Evolutionary conservation across 2,113 vertebrate genomes (phyloP).

Genomic region (Heptranchias perlo): DNA sequence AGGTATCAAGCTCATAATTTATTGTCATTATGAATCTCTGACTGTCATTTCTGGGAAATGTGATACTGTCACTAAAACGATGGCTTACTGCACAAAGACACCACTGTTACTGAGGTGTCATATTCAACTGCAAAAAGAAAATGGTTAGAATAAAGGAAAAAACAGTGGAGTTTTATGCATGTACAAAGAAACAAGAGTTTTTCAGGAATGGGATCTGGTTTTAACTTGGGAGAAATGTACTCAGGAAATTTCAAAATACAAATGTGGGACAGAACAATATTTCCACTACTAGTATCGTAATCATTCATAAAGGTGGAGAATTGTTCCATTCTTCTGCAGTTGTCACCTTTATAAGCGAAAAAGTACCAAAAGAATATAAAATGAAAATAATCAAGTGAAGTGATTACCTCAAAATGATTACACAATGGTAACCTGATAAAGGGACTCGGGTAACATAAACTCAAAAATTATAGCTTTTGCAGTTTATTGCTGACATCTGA

Average conservation of each 20-base stretch:
- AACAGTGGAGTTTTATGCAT: background rate
- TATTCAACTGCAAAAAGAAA: background rate
- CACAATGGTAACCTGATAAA: background rate
- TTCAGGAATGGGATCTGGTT: background rate
- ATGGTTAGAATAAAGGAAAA: background rate
- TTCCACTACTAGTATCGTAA: background rate
- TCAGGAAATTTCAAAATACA: background rate
- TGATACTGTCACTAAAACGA: background rate
- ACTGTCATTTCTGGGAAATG: background rate
- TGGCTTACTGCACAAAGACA: background rate
- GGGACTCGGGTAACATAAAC: background rate
- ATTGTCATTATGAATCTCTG: background rate
- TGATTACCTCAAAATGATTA: background rate
- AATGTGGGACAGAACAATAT: background rate
- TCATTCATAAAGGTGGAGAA: background rate
- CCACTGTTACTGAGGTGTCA: background rate
- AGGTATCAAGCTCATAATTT: background rate
- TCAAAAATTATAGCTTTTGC: background rate
- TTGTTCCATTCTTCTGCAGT: background rate
- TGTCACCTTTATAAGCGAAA: background rate
- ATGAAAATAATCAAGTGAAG: conserved; percentile 15
- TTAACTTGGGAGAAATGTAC: background rate
- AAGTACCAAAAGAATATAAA: background rate
- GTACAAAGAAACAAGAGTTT: background rate
- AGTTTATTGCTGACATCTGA: background rate